Evolutionary conservation across 2,888 invertebrate species (phyloP), one percentile per base, ranked within the genome.

Genomic region (Lamproptera curius): DNA sequence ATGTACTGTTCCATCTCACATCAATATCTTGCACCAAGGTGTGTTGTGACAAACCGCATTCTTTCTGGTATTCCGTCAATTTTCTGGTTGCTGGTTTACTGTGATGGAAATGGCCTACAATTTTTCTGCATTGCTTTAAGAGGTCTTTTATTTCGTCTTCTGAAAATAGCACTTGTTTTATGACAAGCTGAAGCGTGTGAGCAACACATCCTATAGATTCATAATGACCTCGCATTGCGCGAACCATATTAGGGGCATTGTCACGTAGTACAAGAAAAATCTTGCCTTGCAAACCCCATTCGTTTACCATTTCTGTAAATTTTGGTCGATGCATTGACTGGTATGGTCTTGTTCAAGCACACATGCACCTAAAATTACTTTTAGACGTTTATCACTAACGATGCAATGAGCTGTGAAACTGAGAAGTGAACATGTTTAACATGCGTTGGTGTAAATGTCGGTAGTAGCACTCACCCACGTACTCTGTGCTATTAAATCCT

Each of bases 381-480:
- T n/a, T n/a, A n/a, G n/a, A n/a, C n/a, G n/a, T n/a, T n/a, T n/a
- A n/a, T n/a, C n/a, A n/a, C n/a, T n/a, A n/a, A n/a, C n/a, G n/a
- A n/a, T n/a, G n/a, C n/a, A n/a, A n/a, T n/a, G n/a, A n/a, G n/a
- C n/a, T n/a, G n/a, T 52, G 46, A 52, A 52, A 28, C 54, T 56
- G 14, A 56, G 47, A 48, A 54, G 52, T 45, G 52, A 54, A 51
- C 51, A 54, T 43, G 51, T 52, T 50, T 56, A 54, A 51, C 35
- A 35, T 35, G 47, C 45, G 20, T 54, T 54, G 42, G 47, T 53
- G 51, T 52, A 52, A 33, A 56, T 49, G 16, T 52, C 16, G 6
- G 33, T 38, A 36, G 56, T 58, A 52, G 45, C 46, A 54, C 54
- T 58, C 11, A 44, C 48, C 55, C 54, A 56, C n/a, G n/a, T n/a